Evolutionary conservation across 2,113 vertebrate species (phyloP).

Genomic region (Smithornis capensis): DNA sequence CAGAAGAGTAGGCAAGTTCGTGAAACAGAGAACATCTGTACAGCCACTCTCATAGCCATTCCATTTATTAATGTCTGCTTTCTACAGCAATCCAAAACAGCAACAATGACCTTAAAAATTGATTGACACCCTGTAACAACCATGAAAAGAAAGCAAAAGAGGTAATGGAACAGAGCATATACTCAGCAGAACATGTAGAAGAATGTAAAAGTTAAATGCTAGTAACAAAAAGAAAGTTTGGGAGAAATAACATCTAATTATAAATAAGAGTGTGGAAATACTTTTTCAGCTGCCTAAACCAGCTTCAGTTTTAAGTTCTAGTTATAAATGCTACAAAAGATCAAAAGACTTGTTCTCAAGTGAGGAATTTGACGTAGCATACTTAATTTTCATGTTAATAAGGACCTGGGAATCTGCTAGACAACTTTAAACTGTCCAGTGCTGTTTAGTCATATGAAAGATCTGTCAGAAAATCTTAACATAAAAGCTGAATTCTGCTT

Average conservation of each 20-base stretch:
- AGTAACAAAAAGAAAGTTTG: not conserved
- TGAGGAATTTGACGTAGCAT: not conserved
- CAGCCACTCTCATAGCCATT: not conserved
- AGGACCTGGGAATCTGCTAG: not conserved
- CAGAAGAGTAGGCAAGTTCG: not conserved
- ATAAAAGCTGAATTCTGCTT: not conserved
- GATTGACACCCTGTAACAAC: not conserved
- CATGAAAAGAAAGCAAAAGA: not conserved
- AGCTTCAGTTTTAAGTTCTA: not conserved
- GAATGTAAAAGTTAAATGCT: not conserved
- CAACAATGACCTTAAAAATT: not conserved
- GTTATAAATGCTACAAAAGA: not conserved
- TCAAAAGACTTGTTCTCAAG: slow-evolving; percentile 1
- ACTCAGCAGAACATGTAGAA: not conserved
- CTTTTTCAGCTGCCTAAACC: not conserved
- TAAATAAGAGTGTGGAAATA: not conserved
- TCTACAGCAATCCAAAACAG: not conserved
- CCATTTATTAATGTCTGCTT: not conserved
- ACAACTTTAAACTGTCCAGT: not conserved
- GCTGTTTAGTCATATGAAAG: not conserved
- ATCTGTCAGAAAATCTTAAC: not conserved
- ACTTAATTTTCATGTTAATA: not conserved
- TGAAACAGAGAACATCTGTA: not conserved
- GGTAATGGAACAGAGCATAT: not conserved
- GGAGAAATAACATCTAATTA: not conserved